These are phyloP conservation scores for Planococcus citri DNA, from an alignment of 1,140 invertebrate genomes.

Conservation along the genomic window DNA sequence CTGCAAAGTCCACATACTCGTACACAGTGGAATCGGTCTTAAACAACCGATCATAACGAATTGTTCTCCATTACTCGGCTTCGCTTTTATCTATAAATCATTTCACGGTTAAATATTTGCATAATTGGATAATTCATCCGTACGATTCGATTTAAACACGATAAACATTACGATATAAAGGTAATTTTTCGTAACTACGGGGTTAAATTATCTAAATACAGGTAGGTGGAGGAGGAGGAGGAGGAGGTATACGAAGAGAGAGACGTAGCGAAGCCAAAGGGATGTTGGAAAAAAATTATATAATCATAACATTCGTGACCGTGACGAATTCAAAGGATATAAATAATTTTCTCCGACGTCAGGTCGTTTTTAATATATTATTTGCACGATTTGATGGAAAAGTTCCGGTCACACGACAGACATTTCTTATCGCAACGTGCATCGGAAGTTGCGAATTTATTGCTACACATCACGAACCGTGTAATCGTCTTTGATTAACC, in stretches of 20 bases:
- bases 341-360: not conserved
- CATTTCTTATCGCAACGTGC: too few relatives aligned
- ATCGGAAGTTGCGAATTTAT: too few relatives aligned
- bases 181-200: not conserved
- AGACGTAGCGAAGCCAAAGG: too few relatives aligned
- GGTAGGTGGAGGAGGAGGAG: too few relatives aligned
- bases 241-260: not conserved
- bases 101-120: not conserved
- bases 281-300: not conserved
- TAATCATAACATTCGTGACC: not conserved
- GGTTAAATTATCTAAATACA: not conserved
- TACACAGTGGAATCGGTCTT: too few relatives aligned
- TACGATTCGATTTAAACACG: not conserved
- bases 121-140: constrained; percentile 7
- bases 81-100: not conserved
- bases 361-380: not conserved
- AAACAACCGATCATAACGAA: not conserved
- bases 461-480: too few relatives aligned
- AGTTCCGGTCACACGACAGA: not conserved
- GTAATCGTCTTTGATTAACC: too few relatives aligned
- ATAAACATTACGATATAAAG: not conserved
- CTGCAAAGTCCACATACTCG: too few relatives aligned
- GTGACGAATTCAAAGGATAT: not conserved
- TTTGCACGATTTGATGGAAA: not conserved
- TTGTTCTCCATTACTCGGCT: not conserved